A percentile compares a stretch with the other conserved stretches of the same genome.
phyloP scores from a whole-genome alignment of 2,113 vertebrate species.

The Nothoprocta pentlandii region DNA sequence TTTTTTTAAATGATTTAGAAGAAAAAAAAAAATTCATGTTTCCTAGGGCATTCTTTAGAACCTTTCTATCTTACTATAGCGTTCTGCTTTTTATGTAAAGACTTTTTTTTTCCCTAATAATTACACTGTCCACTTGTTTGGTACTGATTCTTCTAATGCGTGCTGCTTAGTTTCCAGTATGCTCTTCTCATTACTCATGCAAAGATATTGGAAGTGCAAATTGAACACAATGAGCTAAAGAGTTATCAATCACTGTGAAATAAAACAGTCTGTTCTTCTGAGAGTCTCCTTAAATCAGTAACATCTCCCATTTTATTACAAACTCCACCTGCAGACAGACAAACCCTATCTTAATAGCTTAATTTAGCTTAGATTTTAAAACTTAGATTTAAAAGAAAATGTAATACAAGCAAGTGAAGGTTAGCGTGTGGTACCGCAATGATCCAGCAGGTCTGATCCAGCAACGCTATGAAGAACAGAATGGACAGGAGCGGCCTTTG shows the following conservation, averaged over 20 bases:
- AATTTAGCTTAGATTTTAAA: too few relatives aligned
- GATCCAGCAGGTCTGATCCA: neutral
- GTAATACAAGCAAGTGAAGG: neutral
- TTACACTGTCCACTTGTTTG: neutral
- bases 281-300: slow-evolving; percentile 28
- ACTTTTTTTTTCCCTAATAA: neutral
- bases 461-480: neutral
- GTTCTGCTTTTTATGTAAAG: neutral
- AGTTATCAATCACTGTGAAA: slow-evolving; percentile 37
- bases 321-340: neutral
- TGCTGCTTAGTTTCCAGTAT: neutral
- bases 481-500: neutral
- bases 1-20: neutral
- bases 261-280: neutral
- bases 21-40: neutral
- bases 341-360: too few relatives aligned
- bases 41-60: neutral
- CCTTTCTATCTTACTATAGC: neutral
- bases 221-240: slow-evolving; percentile 32
- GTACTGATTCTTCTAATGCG: neutral
- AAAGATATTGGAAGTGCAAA: slow-evolving; percentile 36
- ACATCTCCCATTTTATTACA: neutral
- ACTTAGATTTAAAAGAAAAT: neutral
- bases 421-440: neutral
- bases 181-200: neutral